phyloP scores from a whole-genome alignment of 2,888 invertebrate genomes.

The Stegophylla sp. region DNA sequence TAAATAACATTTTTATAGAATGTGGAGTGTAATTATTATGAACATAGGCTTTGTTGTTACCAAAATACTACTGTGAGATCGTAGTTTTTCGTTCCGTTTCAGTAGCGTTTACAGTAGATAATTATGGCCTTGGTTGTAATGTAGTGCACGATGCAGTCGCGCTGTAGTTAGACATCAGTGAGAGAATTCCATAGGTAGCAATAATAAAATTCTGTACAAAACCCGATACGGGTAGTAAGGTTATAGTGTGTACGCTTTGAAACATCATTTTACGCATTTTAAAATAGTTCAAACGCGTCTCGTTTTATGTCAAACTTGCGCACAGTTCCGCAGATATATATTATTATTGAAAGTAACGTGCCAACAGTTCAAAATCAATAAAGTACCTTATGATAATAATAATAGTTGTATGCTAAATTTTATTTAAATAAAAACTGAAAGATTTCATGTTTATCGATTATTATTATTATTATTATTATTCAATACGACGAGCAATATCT shows the following conservation, averaged over 20 bases:
- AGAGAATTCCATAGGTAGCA: slow-evolving; percentile 3
- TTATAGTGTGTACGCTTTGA: background rate
- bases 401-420: background rate
- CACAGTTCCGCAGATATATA: too few species aligned
- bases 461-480: background rate
- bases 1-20: slow-evolving; percentile 21
- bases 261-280: slow-evolving; percentile 13
- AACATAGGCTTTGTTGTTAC: slow-evolving; percentile 38
- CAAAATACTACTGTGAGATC: slow-evolving; percentile 19
- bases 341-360: too few species aligned
- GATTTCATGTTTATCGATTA: too few species aligned
- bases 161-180: background rate
- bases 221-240: slow-evolving; percentile 8
- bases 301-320: too few species aligned
- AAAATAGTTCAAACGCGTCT: slow-evolving; percentile 17
- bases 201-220: slow-evolving; percentile 13
- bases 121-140: slow-evolving; percentile 46
- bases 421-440: background rate
- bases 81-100: slow-evolving; percentile 52
- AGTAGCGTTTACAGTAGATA: slow-evolving; percentile 48
- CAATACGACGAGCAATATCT: too few species aligned
- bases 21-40: slow-evolving; percentile 31
- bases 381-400: background rate
- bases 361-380: background rate
- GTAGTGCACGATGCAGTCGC: slow-evolving; percentile 23